Conservation (phyloP, 2,797 vertebrate genomes). For the Brachymystax lenok region DNA sequence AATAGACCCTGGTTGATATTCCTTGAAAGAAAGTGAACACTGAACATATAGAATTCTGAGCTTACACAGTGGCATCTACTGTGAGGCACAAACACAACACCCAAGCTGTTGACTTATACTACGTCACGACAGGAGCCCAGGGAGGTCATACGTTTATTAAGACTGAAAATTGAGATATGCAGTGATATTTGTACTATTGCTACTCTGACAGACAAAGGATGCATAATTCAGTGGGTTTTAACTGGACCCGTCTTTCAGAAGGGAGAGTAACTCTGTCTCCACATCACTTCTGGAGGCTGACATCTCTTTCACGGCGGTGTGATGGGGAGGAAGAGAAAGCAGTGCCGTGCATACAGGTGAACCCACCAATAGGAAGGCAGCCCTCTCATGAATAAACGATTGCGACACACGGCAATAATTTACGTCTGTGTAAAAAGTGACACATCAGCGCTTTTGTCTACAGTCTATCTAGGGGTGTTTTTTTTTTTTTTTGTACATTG, state of each 20-base stretch:
- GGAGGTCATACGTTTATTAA: constrained; percentile 51
- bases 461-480: constrained; percentile 36
- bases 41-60: no score
- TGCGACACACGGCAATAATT: constrained; percentile 73
- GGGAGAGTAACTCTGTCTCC: constrained; percentile 56
- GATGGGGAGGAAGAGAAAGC: constrained; percentile 54
- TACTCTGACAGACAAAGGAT: constrained; percentile 59
- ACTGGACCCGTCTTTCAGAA: constrained; percentile 63
- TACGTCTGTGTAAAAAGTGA: constrained; percentile 73
- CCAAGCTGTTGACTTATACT: not conserved
- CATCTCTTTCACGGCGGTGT: constrained; percentile 65
- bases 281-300: constrained; percentile 66
- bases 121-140: constrained; percentile 10
- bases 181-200: constrained; percentile 42
- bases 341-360: constrained; percentile 62
- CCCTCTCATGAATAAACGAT: constrained; percentile 75
- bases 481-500: constrained; percentile 13
- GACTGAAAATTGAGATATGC: constrained; percentile 54
- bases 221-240: constrained; percentile 73
- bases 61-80: not conserved
- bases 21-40: not conserved
- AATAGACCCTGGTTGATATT: not conserved
- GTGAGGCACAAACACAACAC: not conserved
- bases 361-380: constrained; percentile 56
- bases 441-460: constrained; percentile 77